Percentiles rank a stretch among this genome's conserved stretches.
Evolutionary conservation across 30 jellyfish, hydroid and myxozoan genomes (phyloP).

Genomic region (Nemopilema nomurai): DNA sequence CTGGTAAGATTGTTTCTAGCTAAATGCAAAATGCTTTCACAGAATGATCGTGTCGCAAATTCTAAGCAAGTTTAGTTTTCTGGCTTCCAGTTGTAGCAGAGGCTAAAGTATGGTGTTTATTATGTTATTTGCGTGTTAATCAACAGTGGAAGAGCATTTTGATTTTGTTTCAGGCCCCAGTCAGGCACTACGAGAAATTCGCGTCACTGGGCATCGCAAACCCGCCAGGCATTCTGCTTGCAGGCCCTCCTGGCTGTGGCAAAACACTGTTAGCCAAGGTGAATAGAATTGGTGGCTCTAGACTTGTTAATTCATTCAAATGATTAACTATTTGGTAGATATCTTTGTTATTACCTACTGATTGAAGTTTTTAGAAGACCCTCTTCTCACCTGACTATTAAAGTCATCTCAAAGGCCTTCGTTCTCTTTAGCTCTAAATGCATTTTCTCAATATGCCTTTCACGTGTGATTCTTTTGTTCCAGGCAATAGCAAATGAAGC

Average conservation of each 20-base stretch:
- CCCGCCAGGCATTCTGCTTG: constrained; percentile 97
- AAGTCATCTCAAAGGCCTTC: too few relatives aligned
- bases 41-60: too few relatives aligned
- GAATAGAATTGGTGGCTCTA: too few relatives aligned
- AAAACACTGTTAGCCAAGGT: constrained; percentile 98
- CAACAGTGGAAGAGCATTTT: neutral
- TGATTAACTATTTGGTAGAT: too few relatives aligned
- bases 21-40: too few relatives aligned
- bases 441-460: too few relatives aligned
- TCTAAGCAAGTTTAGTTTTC: neutral
- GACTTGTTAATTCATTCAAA: too few relatives aligned
- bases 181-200: constrained; percentile 79
- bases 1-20: too few relatives aligned
- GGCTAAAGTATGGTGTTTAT: neutral
- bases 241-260: constrained; percentile 99
- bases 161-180: constrained; percentile 90
- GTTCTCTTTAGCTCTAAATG: too few relatives aligned
- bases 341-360: too few relatives aligned
- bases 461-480: neutral
- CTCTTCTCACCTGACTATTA: too few relatives aligned
- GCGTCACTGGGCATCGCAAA: constrained; percentile 84
- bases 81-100: neutral
- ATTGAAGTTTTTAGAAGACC: too few relatives aligned
- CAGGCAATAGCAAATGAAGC: constrained; percentile 99
- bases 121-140: neutral